Percentiles rank a stretch among this genome's conserved stretches.
Evolutionary conservation across 92 coral and sea anemone species (phyloP).

Genomic region (Epizoanthus illoricatus): DNA sequence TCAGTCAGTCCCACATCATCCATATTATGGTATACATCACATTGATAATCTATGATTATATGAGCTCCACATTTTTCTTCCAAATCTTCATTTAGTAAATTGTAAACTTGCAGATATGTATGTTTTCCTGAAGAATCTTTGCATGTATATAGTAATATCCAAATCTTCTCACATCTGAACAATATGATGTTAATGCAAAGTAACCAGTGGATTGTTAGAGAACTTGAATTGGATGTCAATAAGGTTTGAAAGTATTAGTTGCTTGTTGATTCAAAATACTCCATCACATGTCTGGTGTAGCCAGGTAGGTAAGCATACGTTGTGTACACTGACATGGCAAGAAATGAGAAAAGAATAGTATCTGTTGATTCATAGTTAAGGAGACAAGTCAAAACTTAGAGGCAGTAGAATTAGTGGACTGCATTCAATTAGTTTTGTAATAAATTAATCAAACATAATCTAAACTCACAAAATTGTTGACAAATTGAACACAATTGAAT

Average conservation of each 20-base stretch:
- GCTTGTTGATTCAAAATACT: constrained; percentile 47
- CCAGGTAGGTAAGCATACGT: constrained; percentile 94
- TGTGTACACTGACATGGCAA: constrained; percentile 94
- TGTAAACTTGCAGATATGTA: background rate
- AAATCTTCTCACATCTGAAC: background rate
- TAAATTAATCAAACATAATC: no score
- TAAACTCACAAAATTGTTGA: background rate
- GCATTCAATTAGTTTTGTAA: no score
- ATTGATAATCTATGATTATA: no score
- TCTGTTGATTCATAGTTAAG: constrained; percentile 71
- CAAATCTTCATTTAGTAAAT: background rate
- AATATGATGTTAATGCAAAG: background rate
- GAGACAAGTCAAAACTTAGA: background rate
- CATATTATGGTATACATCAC: no score
- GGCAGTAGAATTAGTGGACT: no score
- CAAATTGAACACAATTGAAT: background rate
- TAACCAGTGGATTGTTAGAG: background rate
- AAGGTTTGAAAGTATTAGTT: constrained; percentile 6
- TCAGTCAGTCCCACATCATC: no score
- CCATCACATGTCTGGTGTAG: constrained; percentile 69
- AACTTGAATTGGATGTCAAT: background rate
- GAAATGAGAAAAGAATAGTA: constrained; percentile 75
- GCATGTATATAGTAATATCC: background rate
- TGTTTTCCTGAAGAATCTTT: background rate
- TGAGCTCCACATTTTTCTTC: background rate